These are phyloP conservation scores for Anagrus nilaparvatae DNA, from an alignment of 1,140 invertebrate species.

Conservation along the genomic window DNA sequence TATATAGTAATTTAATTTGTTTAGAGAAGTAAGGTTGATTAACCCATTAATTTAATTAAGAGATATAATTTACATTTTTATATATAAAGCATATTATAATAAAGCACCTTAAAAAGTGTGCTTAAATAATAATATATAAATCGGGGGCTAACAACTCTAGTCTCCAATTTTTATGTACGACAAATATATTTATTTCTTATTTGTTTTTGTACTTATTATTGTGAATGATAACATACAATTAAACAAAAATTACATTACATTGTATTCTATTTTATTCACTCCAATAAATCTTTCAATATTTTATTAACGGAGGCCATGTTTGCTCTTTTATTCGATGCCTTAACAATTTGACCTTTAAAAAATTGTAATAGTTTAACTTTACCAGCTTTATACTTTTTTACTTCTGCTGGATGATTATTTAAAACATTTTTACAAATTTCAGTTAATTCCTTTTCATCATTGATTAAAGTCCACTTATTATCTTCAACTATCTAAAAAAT, in stretches of 20 bases:
- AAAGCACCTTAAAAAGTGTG: no score
- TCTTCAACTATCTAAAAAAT: conserved; percentile 48
- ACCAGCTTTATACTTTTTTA: conserved; percentile 56
- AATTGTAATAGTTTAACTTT: conserved; percentile 57
- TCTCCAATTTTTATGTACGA: conserved; percentile 30
- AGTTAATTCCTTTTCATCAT: conserved; percentile 47
- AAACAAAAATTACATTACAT: conserved; percentile 15
- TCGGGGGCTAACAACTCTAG: conserved; percentile 31
- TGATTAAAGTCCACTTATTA: conserved; percentile 54
- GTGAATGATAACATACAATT: conserved; percentile 33
- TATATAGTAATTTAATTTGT: no score
- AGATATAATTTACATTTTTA: no score
- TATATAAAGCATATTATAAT: no score
- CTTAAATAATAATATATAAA: no score
- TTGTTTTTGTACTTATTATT: conserved; percentile 38
- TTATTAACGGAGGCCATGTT: conserved; percentile 52
- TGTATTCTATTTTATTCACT: conserved; percentile 26
- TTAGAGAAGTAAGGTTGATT: no score
- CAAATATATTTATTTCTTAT: conserved; percentile 38
- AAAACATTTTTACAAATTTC: conserved; percentile 52
- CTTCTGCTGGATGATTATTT: conserved; percentile 55
- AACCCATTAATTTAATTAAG: no score
- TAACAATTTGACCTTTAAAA: conserved; percentile 49
- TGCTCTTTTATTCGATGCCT: conserved; percentile 48
- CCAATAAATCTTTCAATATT: conserved; percentile 51